Evolutionary conservation across 2,797 vertebrate species (phyloP).

Genomic region (Mionectes olivaceus): DNA sequence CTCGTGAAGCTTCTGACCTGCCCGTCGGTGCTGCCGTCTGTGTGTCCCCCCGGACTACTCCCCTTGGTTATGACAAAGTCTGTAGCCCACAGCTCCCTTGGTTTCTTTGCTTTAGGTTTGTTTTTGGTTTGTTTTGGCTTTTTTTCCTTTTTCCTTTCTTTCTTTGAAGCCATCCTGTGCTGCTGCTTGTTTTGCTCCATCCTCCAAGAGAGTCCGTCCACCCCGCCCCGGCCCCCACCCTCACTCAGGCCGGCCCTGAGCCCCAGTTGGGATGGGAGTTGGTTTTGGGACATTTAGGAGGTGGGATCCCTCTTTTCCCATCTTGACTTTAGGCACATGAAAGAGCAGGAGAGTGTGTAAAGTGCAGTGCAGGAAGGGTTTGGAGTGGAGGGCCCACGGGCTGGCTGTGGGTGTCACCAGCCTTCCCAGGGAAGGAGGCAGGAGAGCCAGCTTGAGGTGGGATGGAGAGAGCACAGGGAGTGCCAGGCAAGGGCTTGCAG

Average conservation of each 20-base stretch:
- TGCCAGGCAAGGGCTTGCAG: neutral
- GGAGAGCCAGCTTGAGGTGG: neutral
- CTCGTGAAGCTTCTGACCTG: neutral
- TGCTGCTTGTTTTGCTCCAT: constrained; percentile 54
- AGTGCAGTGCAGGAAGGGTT: neutral
- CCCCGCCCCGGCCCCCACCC: neutral
- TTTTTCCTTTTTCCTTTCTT: neutral
- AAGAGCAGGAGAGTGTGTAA: neutral
- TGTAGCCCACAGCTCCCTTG: neutral
- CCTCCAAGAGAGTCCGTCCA: neutral
- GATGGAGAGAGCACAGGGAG: neutral
- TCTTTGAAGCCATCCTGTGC: constrained; percentile 49
- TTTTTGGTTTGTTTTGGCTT: neutral
- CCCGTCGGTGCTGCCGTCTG: neutral
- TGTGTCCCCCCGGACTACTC: neutral
- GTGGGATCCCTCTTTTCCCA: neutral
- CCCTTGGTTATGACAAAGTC: neutral
- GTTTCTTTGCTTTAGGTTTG: neutral
- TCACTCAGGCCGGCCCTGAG: neutral
- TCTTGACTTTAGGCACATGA: accelerated
- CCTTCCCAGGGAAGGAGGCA: neutral
- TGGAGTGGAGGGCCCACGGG: neutral
- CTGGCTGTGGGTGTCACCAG: neutral
- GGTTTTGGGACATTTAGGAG: accelerated
- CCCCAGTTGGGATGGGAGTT: neutral